Conservation (phyloP, 2,888 invertebrate species). For the Caenorhabditis sp. region DNA sequence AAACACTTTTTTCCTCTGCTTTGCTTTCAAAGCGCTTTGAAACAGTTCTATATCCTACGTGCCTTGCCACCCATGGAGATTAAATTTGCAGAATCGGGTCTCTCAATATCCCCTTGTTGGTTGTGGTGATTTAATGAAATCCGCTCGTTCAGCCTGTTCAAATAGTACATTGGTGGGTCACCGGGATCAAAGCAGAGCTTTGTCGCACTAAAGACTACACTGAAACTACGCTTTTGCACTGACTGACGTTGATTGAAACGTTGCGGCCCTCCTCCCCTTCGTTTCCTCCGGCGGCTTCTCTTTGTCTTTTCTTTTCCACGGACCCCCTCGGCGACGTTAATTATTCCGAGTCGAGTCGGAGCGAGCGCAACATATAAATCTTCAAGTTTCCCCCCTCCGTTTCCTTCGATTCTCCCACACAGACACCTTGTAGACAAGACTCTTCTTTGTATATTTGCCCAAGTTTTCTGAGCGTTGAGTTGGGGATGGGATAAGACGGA, state of each 20-base stretch:
- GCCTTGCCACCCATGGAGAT: neutral
- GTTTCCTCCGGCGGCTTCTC: slow-evolving; percentile 8
- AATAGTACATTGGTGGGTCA: slow-evolving; percentile 52
- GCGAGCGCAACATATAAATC: slow-evolving; percentile 44
- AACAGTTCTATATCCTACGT: neutral
- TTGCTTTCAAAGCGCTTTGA: too few species aligned
- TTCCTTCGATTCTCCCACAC: too few species aligned
- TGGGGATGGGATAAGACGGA: slow-evolving; percentile 22
- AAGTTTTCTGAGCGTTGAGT: slow-evolving; percentile 45
- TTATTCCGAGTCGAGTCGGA: too few species aligned
- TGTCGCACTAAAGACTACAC: slow-evolving; percentile 40
- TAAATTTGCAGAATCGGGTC: slow-evolving; percentile 22
- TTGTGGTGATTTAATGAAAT: too few species aligned
- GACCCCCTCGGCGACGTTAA: slow-evolving; percentile 32
- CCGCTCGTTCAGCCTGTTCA: slow-evolving; percentile 36
- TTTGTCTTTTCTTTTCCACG: slow-evolving; percentile 23
- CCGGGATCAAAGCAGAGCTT: slow-evolving; percentile 26
- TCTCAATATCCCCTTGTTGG: neutral
- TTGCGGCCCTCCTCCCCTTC: slow-evolving; percentile 16
- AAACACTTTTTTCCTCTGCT: too few species aligned
- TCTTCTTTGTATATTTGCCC: slow-evolving; percentile 42
- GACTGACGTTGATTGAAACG: slow-evolving; percentile 50
- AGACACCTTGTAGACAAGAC: slow-evolving; percentile 5
- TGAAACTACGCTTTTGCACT: slow-evolving; percentile 14
- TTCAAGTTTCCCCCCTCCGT: too few species aligned